Conservation (phyloP, 30 jellyfish, hydroid and myxozoan genomes). For the Aurelia sp. region DNA sequence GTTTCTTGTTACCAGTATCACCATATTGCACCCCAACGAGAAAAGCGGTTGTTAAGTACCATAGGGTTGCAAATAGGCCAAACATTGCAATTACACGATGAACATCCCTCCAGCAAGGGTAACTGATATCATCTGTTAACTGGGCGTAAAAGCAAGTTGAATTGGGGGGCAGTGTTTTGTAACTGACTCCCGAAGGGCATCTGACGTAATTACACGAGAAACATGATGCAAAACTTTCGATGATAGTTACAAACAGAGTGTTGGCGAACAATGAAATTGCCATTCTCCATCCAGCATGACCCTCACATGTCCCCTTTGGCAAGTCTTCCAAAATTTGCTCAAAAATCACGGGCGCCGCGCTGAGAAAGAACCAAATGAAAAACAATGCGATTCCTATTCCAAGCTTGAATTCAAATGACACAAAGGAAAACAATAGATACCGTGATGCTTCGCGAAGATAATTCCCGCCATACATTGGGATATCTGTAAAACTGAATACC, state of each 20-base stretch:
- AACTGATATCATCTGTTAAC: conserved; percentile 58
- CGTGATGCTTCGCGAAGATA: conserved; percentile 65
- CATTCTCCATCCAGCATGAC: conserved; percentile 89
- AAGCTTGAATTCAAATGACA: conserved; percentile 69
- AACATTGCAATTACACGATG: conserved; percentile 76
- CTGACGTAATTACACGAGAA: conserved; percentile 72
- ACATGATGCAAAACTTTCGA: conserved; percentile 77
- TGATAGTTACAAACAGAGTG: conserved; percentile 80
- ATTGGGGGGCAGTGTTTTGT: conserved; percentile 41
- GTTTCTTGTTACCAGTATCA: conserved; percentile 77
- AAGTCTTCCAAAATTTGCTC: conserved; percentile 88
- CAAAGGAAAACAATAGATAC: conserved; percentile 71
- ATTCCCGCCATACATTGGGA: conserved; percentile 87
- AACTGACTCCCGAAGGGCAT: conserved; percentile 72
- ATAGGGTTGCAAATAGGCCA: conserved; percentile 78
- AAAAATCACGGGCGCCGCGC: conserved; percentile 90
- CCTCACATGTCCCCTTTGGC: conserved; percentile 84
- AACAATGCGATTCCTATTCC: conserved; percentile 65
- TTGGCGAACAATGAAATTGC: conserved; percentile 90
- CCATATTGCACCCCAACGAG: conserved; percentile 75
- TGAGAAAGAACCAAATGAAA: conserved; percentile 81
- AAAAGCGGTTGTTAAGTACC: conserved; percentile 88
- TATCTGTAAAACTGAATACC: conserved; percentile 57
- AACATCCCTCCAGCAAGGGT: conserved; percentile 77
- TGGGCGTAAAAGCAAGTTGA: conserved; percentile 70